Percentiles rank a stretch among this genome's conserved stretches.
Evolutionary conservation across 2,888 invertebrate species (phyloP).

Genomic region (Noctua janthina): DNA sequence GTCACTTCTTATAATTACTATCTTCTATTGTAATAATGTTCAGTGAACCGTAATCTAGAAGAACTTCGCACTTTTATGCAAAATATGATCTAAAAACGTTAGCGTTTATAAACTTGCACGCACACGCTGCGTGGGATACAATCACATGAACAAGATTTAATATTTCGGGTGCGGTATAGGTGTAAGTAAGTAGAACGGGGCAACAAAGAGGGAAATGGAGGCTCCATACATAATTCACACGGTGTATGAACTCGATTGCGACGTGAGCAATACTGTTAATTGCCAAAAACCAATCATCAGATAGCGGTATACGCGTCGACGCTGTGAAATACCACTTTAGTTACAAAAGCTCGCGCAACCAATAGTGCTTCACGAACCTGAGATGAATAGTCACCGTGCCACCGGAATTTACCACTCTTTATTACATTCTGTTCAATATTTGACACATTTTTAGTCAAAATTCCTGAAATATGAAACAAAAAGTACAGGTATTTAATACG

Average conservation of each 20-base stretch:
- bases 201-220: slow-evolving; percentile 86
- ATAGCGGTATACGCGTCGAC: slow-evolving; percentile 87
- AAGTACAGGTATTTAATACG: slow-evolving; percentile 8
- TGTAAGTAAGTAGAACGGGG: slow-evolving; percentile 73
- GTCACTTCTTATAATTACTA: slow-evolving; percentile 57
- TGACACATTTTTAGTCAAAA: slow-evolving; percentile 39
- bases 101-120: slow-evolving; percentile 43
- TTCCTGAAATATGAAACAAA: slow-evolving; percentile 23
- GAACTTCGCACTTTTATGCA: slow-evolving; percentile 48
- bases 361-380: slow-evolving; percentile 61
- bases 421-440: slow-evolving; percentile 63
- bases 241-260: slow-evolving; percentile 89
- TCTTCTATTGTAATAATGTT: slow-evolving; percentile 53
- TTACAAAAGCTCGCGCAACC: slow-evolving; percentile 81
- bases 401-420: slow-evolving; percentile 49
- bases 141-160: slow-evolving; percentile 53
- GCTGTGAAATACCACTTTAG: slow-evolving; percentile 89
- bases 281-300: slow-evolving; percentile 91
- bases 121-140: slow-evolving; percentile 53
- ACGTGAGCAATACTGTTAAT: slow-evolving; percentile 90
- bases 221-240: slow-evolving; percentile 89
- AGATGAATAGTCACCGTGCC: slow-evolving; percentile 61
- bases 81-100: slow-evolving; percentile 49
- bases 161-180: slow-evolving; percentile 64
- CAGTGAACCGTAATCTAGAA: slow-evolving; percentile 48